A percentile compares a stretch with the other conserved stretches of the same genome.
phyloP scores from a whole-genome alignment of 1,140 invertebrate genomes.

The Grapholita molesta region DNA sequence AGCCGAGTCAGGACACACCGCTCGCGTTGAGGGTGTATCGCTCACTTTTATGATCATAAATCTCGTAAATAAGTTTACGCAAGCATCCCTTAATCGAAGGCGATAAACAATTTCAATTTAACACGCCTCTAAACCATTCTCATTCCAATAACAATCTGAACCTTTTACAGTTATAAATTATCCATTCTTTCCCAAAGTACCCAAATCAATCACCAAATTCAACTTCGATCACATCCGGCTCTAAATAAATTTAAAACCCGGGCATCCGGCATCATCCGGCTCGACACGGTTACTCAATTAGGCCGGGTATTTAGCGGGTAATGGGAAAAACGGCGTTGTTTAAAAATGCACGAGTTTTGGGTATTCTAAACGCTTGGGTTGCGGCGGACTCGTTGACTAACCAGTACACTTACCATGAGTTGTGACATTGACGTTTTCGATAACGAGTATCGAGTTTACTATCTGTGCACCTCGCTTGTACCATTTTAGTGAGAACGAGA shows the following conservation, averaged over 20 bases:
- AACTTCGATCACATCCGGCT: background rate
- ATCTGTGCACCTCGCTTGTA: too few species aligned
- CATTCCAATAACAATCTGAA: background rate
- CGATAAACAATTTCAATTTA: background rate
- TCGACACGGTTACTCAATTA: conserved; percentile 16
- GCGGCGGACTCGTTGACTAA: background rate
- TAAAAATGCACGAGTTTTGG: background rate
- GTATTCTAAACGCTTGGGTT: background rate
- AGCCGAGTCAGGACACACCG: too few species aligned
- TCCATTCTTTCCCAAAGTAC: conserved; percentile 13
- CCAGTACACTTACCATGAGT: background rate
- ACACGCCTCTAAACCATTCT: background rate
- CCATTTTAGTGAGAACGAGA: too few species aligned
- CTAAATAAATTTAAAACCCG: background rate
- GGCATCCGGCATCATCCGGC: background rate
- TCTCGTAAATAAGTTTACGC: too few species aligned
- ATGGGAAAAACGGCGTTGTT: conserved; percentile 9
- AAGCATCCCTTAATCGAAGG: background rate
- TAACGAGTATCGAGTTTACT: too few species aligned
- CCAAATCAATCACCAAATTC: conserved; percentile 9
- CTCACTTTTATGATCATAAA: too few species aligned
- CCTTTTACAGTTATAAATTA: background rate
- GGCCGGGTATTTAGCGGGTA: background rate
- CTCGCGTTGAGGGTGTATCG: too few species aligned
- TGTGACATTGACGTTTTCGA: too few species aligned